Evolutionary conservation across 2,113 vertebrate genomes (phyloP).

Genomic region (Sylvia atricapilla): DNA sequence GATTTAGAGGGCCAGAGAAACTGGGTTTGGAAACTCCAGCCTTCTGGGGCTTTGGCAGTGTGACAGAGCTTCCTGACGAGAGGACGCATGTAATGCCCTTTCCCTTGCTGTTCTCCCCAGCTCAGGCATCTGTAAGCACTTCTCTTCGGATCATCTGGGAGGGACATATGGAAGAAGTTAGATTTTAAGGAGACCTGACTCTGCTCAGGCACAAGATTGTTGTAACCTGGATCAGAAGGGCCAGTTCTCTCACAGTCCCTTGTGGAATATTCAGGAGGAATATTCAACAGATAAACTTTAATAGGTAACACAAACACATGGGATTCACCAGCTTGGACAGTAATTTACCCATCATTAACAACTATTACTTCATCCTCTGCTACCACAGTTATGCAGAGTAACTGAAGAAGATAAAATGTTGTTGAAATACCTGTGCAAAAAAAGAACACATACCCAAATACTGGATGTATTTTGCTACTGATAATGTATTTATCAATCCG

Average conservation of each 20-base stretch:
- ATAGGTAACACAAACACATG: background rate
- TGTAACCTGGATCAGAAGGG: background rate
- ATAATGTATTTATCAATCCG: background rate
- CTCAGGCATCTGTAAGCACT: background rate
- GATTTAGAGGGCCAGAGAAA: background rate
- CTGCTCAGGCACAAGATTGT: background rate
- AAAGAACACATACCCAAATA: background rate
- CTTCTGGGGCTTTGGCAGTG: background rate
- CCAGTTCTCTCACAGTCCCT: background rate
- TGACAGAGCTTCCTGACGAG: background rate
- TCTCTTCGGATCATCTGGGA: background rate
- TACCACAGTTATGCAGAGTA: background rate
- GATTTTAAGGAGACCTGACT: background rate
- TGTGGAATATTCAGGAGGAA: background rate
- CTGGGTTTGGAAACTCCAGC: background rate
- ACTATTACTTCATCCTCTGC: background rate
- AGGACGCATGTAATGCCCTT: background rate
- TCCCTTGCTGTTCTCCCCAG: background rate
- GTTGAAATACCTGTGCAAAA: background rate
- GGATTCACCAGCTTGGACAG: background rate
- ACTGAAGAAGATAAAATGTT: background rate
- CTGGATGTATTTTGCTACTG: background rate
- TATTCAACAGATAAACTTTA: background rate
- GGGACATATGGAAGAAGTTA: background rate
- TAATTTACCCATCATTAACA: background rate